phyloP scores from a whole-genome alignment of 2,888 invertebrate species.

The Galeruca laticollis region DNA sequence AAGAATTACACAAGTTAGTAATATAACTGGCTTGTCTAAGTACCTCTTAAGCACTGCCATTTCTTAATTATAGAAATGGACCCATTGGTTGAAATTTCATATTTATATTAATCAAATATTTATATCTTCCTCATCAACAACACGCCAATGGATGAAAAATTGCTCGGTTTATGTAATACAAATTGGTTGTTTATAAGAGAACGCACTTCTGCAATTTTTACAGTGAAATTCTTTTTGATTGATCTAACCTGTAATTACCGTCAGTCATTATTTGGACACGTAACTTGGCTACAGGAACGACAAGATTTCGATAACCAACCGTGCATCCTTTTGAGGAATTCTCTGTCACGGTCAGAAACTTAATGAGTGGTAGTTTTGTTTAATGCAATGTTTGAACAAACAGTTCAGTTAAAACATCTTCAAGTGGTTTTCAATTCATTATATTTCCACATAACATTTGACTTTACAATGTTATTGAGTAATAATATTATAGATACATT shows the following conservation, averaged over 20 bases:
- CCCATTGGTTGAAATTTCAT: no score
- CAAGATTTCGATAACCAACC: constrained; percentile 1
- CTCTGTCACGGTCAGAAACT: constrained; percentile 16
- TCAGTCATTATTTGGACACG: constrained; percentile 9
- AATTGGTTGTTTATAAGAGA: background rate
- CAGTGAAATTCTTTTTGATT: constrained; percentile 36
- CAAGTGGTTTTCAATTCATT: no score
- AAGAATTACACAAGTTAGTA: no score
- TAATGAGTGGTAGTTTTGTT: background rate
- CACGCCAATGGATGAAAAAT: background rate
- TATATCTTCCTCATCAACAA: background rate
- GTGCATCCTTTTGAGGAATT: constrained; percentile 8
- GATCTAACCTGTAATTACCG: constrained; percentile 35
- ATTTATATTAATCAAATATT: no score
- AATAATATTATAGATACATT: no score
- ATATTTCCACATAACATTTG: no score
- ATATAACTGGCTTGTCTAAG: no score
- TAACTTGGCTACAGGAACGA: constrained; percentile 10
- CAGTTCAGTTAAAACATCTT: no score
- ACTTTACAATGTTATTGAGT: no score
- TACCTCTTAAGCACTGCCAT: no score
- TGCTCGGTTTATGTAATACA: background rate
- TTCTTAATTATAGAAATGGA: no score
- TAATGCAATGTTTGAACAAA: no score
- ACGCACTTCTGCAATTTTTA: constrained; percentile 12